Evolutionary conservation across 2,797 vertebrate species (phyloP).

Genomic region (Tokudaia muenninki): DNA sequence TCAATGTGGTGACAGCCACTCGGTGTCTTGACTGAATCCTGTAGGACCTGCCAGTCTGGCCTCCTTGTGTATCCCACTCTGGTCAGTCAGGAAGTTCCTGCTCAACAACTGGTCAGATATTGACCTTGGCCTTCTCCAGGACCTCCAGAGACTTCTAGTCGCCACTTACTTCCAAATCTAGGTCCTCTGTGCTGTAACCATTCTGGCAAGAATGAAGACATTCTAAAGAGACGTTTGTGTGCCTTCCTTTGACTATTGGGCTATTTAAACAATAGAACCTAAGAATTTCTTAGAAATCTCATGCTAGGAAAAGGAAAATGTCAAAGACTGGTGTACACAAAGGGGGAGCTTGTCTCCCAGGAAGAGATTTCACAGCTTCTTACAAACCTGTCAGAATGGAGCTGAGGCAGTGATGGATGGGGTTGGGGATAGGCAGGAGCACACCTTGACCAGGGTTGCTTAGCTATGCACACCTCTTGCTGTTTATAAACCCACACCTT

Average conservation of each 20-base stretch:
- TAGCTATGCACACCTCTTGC: too few relatives aligned
- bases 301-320: background rate
- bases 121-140: background rate
- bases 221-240: background rate
- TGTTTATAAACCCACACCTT: background rate
- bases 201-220: background rate
- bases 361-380: background rate
- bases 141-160: too few relatives aligned
- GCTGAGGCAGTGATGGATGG: background rate
- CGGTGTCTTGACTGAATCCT: background rate
- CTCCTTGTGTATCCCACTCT: background rate
- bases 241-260: background rate
- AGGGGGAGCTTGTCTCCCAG: background rate
- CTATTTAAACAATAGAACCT: background rate
- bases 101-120: background rate
- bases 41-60: background rate
- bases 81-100: too few relatives aligned
- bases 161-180: background rate
- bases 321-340: background rate
- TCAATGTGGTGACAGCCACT: background rate
- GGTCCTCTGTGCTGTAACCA: too few relatives aligned
- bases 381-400: background rate
- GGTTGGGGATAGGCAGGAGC: background rate
- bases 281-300: background rate
- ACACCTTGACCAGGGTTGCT: background rate